Base-by-base conservation (phyloP, 2,113 vertebrate species). In the Odobenus rosmarus region DNA sequence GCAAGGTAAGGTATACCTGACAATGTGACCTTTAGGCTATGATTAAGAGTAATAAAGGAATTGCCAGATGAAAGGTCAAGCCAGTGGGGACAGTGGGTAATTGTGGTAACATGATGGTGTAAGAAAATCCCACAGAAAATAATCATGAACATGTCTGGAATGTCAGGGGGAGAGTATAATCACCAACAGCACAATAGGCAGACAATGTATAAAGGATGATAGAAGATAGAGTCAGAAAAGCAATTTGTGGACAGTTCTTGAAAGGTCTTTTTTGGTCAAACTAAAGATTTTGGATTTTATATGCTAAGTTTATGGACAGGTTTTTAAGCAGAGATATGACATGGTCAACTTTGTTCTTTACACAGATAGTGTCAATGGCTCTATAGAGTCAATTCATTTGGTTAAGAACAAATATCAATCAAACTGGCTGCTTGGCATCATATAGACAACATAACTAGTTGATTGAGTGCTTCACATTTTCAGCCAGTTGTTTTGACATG, bases 401-500 rank as follows among this genome's bases (percentile, higher is more conserved):
- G 24, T 7, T 81, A 16, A 16, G 51, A 83, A 88, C 51, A 95
- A 71, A 49, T 71, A 95, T 95, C 80, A 77, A 92, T 98, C 92
- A 93, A 46, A 24, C 31, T 21, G 42, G n/a, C 31, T 96, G 16
- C 89, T 93, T 93, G 83, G 51, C 61, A 92, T 92, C 19, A 21
- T 46, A 31, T 12, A 95, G 86, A 95, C 83, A 84, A 62, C 64
- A 64, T 69, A 96, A 62, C 55, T 53, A 26, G 36, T 62, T 95
- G 93, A 96, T 82, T 95, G 87, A 92, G 33, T 85, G 80, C 51
- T 39, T 95, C 61, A 36, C 12, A 96, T 90, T 87, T 96, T 79
- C 76, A 95, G 42, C 19, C 39, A 7, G 46, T 49, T 96, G 79
- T 97, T 97, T 95, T 96, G 77, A 95, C 79, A 87, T 88, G 42